phyloP scores from a whole-genome alignment of 2,888 invertebrate genomes.

The Cetonia aurata region DNA sequence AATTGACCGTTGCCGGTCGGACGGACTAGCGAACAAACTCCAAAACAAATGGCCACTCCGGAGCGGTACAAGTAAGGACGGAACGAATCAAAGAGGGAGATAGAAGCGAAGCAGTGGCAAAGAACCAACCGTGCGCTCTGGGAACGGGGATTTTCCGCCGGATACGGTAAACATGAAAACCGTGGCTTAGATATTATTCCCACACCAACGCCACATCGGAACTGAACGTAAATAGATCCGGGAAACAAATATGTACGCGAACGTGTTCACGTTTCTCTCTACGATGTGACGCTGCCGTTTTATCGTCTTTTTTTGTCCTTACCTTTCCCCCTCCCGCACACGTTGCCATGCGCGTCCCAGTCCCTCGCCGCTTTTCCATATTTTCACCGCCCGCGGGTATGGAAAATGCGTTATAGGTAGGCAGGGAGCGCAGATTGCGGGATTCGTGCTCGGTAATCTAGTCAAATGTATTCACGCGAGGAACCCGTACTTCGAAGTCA shows the following conservation, averaged over 20 bases:
- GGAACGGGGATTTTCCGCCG: constrained; percentile 15
- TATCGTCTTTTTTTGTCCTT: constrained; percentile 12
- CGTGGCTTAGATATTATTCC: constrained; percentile 36
- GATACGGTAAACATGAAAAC: constrained; percentile 37
- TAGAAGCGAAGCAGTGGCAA: constrained; percentile 4
- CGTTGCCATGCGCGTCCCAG: not conserved
- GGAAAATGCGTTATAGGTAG: constrained; percentile 46
- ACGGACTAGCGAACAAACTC: constrained; percentile 7
- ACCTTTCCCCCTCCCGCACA: constrained; percentile 2
- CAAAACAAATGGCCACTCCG: constrained; percentile 17
- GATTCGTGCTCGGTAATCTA: constrained; percentile 49
- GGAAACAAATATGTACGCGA: constrained; percentile 31
- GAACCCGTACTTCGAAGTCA: constrained; percentile 48
- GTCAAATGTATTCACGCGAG: constrained; percentile 51
- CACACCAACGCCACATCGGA: constrained; percentile 34
- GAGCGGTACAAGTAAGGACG: constrained; percentile 6
- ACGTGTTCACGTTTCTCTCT: constrained; percentile 32
- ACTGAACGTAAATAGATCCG: constrained; percentile 39
- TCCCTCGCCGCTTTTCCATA: constrained; percentile 32
- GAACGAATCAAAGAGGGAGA: not conserved
- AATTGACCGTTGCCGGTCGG: constrained; percentile 24
- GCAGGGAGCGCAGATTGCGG: constrained; percentile 46
- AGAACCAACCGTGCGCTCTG: constrained; percentile 8
- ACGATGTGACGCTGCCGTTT: constrained; percentile 34
- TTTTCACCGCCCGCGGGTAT: constrained; percentile 40